phyloP scores from a whole-genome alignment of 2,797 vertebrate species.

The Xenentodon cancila region DNA sequence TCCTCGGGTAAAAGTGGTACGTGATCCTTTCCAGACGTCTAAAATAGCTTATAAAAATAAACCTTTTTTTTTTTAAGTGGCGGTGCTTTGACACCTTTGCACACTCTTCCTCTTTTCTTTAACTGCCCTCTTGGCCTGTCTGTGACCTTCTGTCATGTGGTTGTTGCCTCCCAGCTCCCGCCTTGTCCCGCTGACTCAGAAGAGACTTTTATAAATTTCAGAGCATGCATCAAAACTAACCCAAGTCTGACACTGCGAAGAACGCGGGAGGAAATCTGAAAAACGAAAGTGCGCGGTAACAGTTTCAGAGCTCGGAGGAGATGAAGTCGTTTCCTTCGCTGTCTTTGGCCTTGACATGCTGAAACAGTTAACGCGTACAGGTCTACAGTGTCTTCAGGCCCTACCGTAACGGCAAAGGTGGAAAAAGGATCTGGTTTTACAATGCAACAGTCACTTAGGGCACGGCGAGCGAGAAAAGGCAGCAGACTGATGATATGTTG shows the following conservation, averaged over 20 bases:
- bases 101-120: slow-evolving; percentile 2
- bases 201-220: slow-evolving; percentile 25
- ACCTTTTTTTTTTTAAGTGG: slow-evolving; percentile 29
- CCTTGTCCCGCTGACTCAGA: slow-evolving; percentile 32
- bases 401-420: slow-evolving; percentile 14
- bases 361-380: slow-evolving; percentile 19
- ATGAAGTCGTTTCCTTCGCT: neutral
- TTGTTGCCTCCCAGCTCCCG: too few species aligned
- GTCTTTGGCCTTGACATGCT: slow-evolving; percentile 63
- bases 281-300: slow-evolving; percentile 26
- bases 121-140: slow-evolving; percentile 1
- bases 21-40: slow-evolving; percentile 60
- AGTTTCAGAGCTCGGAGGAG: slow-evolving; percentile 24
- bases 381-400: slow-evolving; percentile 16
- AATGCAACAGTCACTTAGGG: slow-evolving; percentile 30
- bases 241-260: slow-evolving; percentile 14
- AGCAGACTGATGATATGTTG: slow-evolving; percentile 17
- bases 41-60: slow-evolving; percentile 80
- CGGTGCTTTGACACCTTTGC: slow-evolving; percentile 1
- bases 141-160: neutral
- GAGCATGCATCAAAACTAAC: slow-evolving; percentile 28
- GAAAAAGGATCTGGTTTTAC: slow-evolving; percentile 9
- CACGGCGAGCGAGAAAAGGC: slow-evolving; percentile 28
- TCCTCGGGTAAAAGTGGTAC: too few species aligned
- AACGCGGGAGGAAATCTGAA: slow-evolving; percentile 21